Conservation (phyloP, 1,140 invertebrate genomes). For the Saccostrea echinata region DNA sequence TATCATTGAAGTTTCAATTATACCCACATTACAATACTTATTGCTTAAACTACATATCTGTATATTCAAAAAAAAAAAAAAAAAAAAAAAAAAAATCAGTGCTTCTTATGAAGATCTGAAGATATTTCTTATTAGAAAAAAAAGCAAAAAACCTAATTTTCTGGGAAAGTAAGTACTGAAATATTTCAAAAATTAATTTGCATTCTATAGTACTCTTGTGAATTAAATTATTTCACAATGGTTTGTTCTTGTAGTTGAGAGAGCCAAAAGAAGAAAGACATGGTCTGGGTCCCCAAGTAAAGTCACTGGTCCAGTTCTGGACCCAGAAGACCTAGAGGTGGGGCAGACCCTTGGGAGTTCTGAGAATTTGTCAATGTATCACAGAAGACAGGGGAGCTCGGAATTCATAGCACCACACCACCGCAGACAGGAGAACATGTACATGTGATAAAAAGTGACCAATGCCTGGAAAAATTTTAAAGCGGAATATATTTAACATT, state of each 20-base stretch:
- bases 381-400: slow-evolving; percentile 46
- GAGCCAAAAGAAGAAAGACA: slow-evolving; percentile 70
- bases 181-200: background rate
- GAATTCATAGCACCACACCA: background rate
- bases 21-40: background rate
- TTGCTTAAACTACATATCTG: no score
- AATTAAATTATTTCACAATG: slow-evolving; percentile 6
- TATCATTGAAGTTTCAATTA: background rate
- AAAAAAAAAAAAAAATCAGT: no score
- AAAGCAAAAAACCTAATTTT: background rate
- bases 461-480: background rate
- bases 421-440: background rate
- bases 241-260: slow-evolving; percentile 42
- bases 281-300: slow-evolving; percentile 68
- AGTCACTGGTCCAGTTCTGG: slow-evolving; percentile 11
- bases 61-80: no score
- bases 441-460: background rate
- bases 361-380: background rate
- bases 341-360: slow-evolving; percentile 35
- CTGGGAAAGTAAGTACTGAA: background rate
- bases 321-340: slow-evolving; percentile 40
- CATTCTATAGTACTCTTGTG: no score
- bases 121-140: background rate
- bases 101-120: background rate
- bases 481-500: no score